These are phyloP conservation scores for Poecilia gillii DNA, from an alignment of 2,797 vertebrate genomes.

Conservation along the genomic window DNA sequence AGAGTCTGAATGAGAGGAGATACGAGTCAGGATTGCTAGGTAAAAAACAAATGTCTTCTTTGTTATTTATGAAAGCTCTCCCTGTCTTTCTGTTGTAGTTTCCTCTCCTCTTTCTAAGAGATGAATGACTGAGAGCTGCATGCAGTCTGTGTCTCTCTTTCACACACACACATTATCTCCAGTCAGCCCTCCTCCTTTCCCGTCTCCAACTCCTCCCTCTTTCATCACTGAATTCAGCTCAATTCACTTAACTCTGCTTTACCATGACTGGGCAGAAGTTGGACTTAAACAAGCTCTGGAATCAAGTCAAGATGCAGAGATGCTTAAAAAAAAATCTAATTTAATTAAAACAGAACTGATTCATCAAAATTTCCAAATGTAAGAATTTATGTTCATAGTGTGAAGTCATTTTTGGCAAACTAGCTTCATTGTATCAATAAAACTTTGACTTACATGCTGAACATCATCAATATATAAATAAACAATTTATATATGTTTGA, in stretches of 20 bases:
- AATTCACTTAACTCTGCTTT: conserved; percentile 28
- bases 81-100: conserved; percentile 56
- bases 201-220: conserved; percentile 51
- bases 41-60: background rate
- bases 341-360: background rate
- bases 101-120: conserved; percentile 71
- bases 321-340: background rate
- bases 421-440: background rate
- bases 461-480: background rate
- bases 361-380: background rate
- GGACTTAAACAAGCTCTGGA: conserved; percentile 1
- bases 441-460: background rate
- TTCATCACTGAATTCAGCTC: conserved; percentile 51
- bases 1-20: conserved; percentile 11
- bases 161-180: conserved; percentile 28
- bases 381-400: background rate
- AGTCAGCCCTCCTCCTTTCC: conserved; percentile 19
- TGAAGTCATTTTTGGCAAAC: background rate
- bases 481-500: background rate
- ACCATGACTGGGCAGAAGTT: conserved; percentile 55
- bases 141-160: conserved; percentile 60
- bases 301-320: background rate
- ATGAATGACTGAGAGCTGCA: conserved; percentile 79
- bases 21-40: background rate
- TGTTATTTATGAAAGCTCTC: background rate